Base-by-base conservation (phyloP, 1,140 invertebrate genomes). In the Portunus trituberculatus region DNA sequence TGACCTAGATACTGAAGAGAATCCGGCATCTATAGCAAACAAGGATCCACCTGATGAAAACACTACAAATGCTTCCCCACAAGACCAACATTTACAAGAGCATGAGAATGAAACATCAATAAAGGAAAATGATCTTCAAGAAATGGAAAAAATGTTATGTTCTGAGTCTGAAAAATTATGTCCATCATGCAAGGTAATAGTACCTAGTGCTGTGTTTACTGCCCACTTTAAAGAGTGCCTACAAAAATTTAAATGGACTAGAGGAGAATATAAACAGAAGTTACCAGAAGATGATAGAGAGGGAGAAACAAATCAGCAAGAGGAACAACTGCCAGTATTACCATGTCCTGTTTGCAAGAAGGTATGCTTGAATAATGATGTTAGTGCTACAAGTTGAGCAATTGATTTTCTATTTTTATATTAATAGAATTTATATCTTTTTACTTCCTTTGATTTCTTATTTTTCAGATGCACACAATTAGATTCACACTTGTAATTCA, bases 111-210 rank as follows among this genome's bases (percentile, higher is more conserved):
- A 93, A 39, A 25, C 45, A 20, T 29, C 31, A 29, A 12, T 8
- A 32, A 67, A 93, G 14, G 48, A 93, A 67, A 88, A 52, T n/a
- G 89, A 91, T 31, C 46, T 95, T n/a, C n/a, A 52, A 29, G 94
- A 95, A 48, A 59, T 95, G 59, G 94, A 95, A 52, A 91, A 95
- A 92, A 91, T 87, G 32, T 45, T 95, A 45, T 95, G 94, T 39
- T 84, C 89, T 31, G 90, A 92, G 59, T 95, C 90, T 16, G 94
- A 95, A 87, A 95, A 95, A 67, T 67, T 95, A 45, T 95, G 94
- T 67, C 94, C 89, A 14, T 95, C 32, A 39, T 95, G 94, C 32
- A 95, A 95, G 59, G 89, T 86, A 29, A 95, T 95, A 84, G 94
- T 95, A 31, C 48, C 76, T 14, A 25, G 82, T 59, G n/a, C n/a